Evolutionary conservation across 2,113 vertebrate species (phyloP).

Genomic region (Eublepharis macularius): DNA sequence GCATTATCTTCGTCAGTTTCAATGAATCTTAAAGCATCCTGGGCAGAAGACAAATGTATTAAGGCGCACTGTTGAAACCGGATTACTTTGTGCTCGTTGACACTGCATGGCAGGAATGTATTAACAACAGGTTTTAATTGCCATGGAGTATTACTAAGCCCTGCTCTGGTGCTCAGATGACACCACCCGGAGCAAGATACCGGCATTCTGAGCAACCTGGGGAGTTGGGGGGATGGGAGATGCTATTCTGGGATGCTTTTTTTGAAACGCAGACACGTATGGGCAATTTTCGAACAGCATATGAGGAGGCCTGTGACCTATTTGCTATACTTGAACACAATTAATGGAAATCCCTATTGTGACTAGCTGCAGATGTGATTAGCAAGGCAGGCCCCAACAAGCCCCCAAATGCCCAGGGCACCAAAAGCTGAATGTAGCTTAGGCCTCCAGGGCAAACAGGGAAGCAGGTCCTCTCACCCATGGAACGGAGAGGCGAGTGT

Average conservation of each 20-base stretch:
- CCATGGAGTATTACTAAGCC: background rate
- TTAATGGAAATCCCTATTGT: conserved; percentile 28
- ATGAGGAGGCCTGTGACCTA: background rate
- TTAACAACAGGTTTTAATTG: conserved; percentile 29
- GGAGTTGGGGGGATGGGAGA: background rate
- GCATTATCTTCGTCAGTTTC: background rate
- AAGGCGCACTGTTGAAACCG: background rate
- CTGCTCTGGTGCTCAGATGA: conserved; percentile 7
- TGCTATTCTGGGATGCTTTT: conserved; percentile 8
- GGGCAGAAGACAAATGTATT: background rate
- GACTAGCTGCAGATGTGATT: conserved; percentile 7
- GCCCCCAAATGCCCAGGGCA: background rate
- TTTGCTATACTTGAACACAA: conserved; percentile 21
- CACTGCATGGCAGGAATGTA: background rate
- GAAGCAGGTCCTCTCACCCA: background rate
- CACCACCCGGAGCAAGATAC: conserved; percentile 14
- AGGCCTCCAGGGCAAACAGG: background rate
- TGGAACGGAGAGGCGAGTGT: background rate
- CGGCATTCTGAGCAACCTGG: background rate
- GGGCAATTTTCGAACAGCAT: background rate
- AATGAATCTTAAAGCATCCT: background rate
- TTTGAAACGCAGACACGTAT: background rate
- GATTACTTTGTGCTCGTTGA: background rate
- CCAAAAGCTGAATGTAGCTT: background rate
- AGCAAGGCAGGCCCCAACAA: background rate